Evolutionary conservation across 2,888 invertebrate genomes (phyloP).

Genomic region (Plebejus melissa): DNA sequence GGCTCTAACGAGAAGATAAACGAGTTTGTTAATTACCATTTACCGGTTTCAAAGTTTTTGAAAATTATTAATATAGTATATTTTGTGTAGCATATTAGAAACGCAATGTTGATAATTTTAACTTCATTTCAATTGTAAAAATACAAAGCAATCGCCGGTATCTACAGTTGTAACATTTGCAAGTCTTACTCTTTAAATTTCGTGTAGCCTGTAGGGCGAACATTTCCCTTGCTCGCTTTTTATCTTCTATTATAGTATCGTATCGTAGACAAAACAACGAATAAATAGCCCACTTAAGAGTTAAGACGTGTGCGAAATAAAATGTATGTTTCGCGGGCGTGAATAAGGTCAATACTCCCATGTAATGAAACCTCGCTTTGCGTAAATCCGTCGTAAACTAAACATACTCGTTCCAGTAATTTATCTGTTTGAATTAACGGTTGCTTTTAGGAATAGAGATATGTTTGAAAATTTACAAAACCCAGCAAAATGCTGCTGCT

Average conservation of each 20-base stretch:
- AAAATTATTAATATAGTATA: too few species aligned
- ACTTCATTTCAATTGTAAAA: too few species aligned
- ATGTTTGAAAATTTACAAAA: not conserved
- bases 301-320: not conserved
- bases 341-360: constrained; percentile 35
- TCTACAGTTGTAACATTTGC: too few species aligned
- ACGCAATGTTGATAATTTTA: too few species aligned
- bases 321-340: constrained; percentile 30
- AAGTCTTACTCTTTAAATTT: not conserved
- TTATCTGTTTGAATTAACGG: not conserved
- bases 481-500: too few species aligned
- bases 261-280: not conserved
- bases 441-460: not conserved
- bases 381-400: constrained; percentile 34
- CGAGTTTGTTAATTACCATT: too few species aligned
- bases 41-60: too few species aligned
- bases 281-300: not conserved
- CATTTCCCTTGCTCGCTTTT: not conserved
- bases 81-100: too few species aligned
- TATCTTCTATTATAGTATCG: not conserved
- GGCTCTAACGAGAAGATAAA: too few species aligned
- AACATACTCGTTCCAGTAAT: not conserved
- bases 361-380: constrained; percentile 33
- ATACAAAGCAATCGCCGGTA: too few species aligned
- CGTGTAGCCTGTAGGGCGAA: not conserved